Base-by-base conservation (phyloP, 2,888 invertebrate species). In the Lepidocyrtinus sp. region DNA sequence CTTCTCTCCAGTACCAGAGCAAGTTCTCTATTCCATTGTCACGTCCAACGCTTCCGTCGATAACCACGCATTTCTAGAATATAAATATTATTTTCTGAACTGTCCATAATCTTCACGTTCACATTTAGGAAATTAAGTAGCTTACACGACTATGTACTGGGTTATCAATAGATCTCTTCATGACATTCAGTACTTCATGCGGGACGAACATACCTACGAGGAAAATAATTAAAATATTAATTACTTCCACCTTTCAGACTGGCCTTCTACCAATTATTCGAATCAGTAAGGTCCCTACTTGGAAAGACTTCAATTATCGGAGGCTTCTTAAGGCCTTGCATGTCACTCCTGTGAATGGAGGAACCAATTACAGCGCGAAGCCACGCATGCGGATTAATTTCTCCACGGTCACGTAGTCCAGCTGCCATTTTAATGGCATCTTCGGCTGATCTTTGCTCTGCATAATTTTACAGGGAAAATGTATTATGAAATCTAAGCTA, bases 1-100 rank as follows among this genome's bases (percentile, higher is more conserved):
- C 82, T 61, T 82, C 82, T n/a, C 82, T 27, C 79, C 79, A 82
- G 59, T 82, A 82, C 79, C 79, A 82, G 17, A 76, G 22, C n/a
- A 73, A 26, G 45, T 82, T 82, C 27, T 82, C 82, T 1, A 50
- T 24, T 0, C 82, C 82, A 26, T 82, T 82, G 45, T 80, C 80
- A 19, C 78, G 46, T 17, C 82, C 82, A 22, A 76, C 80, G 17
- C 19, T 50, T 25, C 82, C 82, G 27, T 82, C 72, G 15, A 82
- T 63, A 17, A 24, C 61, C 2, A 82, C 63, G 27, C 82, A 82
- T 22, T 46, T 72, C 82, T 82, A 25, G 1, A 75, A 59, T 1
- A 45, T n/a, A 5, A 19, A 5, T 68, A 7, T n/a, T n/a, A n/a
- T n/a, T 45, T 45, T 45, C 45, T 45, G 45, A 45, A 45, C 12